Evolutionary conservation across 2,888 invertebrate species (phyloP).

Genomic region (Dicycla oo): DNA sequence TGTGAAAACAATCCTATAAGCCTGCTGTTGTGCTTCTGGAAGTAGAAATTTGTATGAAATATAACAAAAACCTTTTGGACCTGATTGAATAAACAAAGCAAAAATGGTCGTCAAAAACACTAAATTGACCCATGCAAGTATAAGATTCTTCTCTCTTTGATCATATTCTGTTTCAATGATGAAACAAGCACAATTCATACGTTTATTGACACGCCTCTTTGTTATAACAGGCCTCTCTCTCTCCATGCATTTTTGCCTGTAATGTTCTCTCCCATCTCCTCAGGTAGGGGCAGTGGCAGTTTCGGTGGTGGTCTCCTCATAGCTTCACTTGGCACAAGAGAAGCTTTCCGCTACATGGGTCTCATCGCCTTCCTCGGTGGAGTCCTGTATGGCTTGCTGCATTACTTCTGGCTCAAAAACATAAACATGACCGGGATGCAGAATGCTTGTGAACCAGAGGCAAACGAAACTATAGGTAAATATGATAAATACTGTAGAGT

Average conservation of each 20-base stretch:
- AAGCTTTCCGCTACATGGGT: slow-evolving; percentile 95
- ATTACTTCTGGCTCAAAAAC: slow-evolving; percentile 93
- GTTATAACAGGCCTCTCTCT: background rate
- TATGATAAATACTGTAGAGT: background rate
- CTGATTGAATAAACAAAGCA: background rate
- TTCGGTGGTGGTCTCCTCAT: slow-evolving; percentile 95
- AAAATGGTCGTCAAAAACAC: background rate
- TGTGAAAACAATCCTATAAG: slow-evolving; percentile 28
- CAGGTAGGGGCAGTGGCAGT: slow-evolving; percentile 95
- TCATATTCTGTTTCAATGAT: background rate
- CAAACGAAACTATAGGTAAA: slow-evolving; percentile 74
- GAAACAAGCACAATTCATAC: background rate
- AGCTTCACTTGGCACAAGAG: slow-evolving; percentile 93
- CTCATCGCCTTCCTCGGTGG: slow-evolving; percentile 93
- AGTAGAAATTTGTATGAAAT: background rate
- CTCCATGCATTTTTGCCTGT: background rate
- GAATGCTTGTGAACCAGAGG: slow-evolving; percentile 83
- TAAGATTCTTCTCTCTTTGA: background rate
- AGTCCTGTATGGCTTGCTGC: slow-evolving; percentile 92
- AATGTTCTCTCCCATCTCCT: slow-evolving; percentile 3
- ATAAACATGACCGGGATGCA: slow-evolving; percentile 87
- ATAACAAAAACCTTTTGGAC: background rate
- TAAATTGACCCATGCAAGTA: background rate
- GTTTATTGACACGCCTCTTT: background rate
- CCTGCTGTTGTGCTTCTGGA: slow-evolving; percentile 9